Evolutionary conservation across 1,140 invertebrate species (phyloP), one percentile per base, ranked within the genome.

Genomic region (Aethina tumida): DNA sequence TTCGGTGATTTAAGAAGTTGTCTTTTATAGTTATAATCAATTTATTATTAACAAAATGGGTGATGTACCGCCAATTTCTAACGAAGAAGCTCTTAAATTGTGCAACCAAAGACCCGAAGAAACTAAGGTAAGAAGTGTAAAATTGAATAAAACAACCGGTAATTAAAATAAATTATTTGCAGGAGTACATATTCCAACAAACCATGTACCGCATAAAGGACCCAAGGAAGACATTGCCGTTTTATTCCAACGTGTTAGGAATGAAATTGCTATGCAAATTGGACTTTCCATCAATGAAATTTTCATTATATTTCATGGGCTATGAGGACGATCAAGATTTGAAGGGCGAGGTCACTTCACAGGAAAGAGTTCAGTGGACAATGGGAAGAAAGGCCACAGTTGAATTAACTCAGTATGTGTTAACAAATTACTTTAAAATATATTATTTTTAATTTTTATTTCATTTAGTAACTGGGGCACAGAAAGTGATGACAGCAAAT

Each of bases 141-240:
- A 10, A 38, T 13, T 31, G 0, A 38, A 34, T 25, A 21, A 8
- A 21, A 34, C 14, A 19, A 9, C 7, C 29, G 13, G 16, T 28
- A 20, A 28, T 20, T 10, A 18, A 21, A 24, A 38, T 39, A 43
- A 35, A 34, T 14, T 28, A 3, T 37, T 49, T 71, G 65, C 19
- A 87, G 79, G 84, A 88, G 33, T 95, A 87, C 56, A 73, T 95
- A 38, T 85, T 96, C 60, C 91, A 95, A 69, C 91, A 96, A 74
- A 95, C 91, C 5, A 97, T 96, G 92, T 87, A 85, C 54, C 74
- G 91, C 35, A 90, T 96, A 30, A 95, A 94, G 61, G 90, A 96
- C 61, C 89, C 91, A 1, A 74, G 75, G 51, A 76, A 74, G 41
- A 88, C 86, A 0, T 59, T 97, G 20, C 82, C 88, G 17, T 97